A percentile compares a stretch with the other conserved stretches of the same genome.
Conservation (phyloP, 2,888 invertebrate species). For the Perizoma affinitatum region DNA sequence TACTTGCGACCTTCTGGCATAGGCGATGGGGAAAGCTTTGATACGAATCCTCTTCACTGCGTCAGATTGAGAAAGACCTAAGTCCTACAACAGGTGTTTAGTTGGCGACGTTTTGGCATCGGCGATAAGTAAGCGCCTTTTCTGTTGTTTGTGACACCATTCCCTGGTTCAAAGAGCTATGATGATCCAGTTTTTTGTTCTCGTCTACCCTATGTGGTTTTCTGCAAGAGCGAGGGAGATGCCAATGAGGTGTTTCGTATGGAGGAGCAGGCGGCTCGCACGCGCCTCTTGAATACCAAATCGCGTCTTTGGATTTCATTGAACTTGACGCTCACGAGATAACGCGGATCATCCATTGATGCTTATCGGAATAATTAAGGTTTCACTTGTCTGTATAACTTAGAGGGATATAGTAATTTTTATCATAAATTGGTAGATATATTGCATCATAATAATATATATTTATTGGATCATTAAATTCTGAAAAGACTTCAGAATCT, state of each 20-base stretch:
- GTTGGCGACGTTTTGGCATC: constrained; percentile 60
- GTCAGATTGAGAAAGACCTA: constrained; percentile 63
- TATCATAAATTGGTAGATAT: too few species aligned
- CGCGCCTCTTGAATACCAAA: constrained; percentile 71
- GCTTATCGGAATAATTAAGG: constrained; percentile 34
- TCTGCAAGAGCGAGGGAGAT: constrained; percentile 53
- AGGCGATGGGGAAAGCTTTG: constrained; percentile 80
- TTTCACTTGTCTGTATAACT: constrained; percentile 21
- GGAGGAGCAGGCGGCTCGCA: constrained; percentile 62
- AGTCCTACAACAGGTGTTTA: constrained; percentile 51
- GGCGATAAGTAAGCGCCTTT: constrained; percentile 63
- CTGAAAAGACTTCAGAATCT: too few species aligned
- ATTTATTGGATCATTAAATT: too few species aligned
- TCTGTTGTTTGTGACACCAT: constrained; percentile 82
- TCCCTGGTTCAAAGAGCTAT: constrained; percentile 70
- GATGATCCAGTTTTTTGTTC: constrained; percentile 70
- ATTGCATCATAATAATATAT: too few species aligned
- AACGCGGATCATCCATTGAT: constrained; percentile 47
- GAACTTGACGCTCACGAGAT: constrained; percentile 74
- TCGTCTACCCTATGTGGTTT: constrained; percentile 42
- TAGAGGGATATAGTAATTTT: neutral
- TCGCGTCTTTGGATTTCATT: constrained; percentile 67
- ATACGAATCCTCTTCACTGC: constrained; percentile 69
- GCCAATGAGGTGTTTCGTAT: constrained; percentile 68
- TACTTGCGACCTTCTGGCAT: constrained; percentile 69